These are phyloP conservation scores for Papilio glaucus DNA, from an alignment of 1,140 invertebrate genomes.

Conservation along the genomic window DNA sequence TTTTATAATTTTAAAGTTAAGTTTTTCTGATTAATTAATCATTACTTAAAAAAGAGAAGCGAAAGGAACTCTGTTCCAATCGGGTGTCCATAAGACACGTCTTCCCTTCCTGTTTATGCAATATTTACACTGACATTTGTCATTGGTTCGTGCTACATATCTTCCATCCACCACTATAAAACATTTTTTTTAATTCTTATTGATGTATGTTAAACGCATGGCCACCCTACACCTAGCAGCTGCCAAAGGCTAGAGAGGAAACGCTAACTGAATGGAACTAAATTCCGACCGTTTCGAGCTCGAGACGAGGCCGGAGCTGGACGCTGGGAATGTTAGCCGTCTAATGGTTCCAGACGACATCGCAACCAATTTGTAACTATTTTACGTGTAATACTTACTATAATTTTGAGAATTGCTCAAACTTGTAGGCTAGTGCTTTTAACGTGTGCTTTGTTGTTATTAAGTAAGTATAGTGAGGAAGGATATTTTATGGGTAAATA, in stretches of 20 bases:
- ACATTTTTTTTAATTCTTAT: constrained; percentile 4
- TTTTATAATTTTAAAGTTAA: too few species aligned
- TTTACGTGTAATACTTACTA: background rate
- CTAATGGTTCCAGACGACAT: constrained; percentile 37
- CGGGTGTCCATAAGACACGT: too few species aligned
- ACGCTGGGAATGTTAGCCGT: constrained; percentile 60
- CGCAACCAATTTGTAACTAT: constrained; percentile 32
- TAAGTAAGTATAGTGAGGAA: too few species aligned
- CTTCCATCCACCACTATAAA: too few species aligned
- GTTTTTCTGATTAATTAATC: too few species aligned
- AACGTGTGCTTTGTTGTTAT: background rate
- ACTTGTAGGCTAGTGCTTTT: background rate
- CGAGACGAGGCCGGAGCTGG: constrained; percentile 55
- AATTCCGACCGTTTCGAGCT: constrained; percentile 70
- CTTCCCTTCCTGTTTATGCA: too few species aligned
- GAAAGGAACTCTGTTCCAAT: too few species aligned
- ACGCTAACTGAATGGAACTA: constrained; percentile 78
- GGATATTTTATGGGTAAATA: too few species aligned
- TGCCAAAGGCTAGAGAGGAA: constrained; percentile 78
- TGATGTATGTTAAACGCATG: constrained; percentile 7
- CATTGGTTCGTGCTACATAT: too few species aligned
- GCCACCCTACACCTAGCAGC: constrained; percentile 61
- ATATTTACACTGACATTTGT: too few species aligned
- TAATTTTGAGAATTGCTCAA: background rate
- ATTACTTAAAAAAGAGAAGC: too few species aligned